These are phyloP conservation scores for Argynnis bischoffii DNA, from an alignment of 2,888 invertebrate genomes.

Conservation along the genomic window DNA sequence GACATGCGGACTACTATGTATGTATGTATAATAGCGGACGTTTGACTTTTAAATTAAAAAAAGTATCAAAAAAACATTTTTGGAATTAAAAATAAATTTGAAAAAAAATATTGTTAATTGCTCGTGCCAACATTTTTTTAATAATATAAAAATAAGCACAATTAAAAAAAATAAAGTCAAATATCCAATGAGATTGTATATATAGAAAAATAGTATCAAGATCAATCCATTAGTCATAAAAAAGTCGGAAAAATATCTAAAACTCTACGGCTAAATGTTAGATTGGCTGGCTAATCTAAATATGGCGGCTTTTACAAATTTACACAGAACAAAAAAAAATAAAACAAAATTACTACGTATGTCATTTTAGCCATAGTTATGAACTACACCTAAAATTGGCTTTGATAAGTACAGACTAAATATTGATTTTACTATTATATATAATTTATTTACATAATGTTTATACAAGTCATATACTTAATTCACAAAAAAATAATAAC, in stretches of 20 bases:
- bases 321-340: background rate
- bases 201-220: background rate
- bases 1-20: conserved; percentile 19
- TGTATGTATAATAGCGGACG: conserved; percentile 11
- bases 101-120: background rate
- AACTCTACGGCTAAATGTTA: background rate
- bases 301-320: background rate
- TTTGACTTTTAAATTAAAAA: background rate
- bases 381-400: too few species aligned
- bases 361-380: too few species aligned
- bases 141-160: background rate
- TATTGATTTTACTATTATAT: too few species aligned
- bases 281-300: background rate
- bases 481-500: too few species aligned
- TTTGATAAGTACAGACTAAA: too few species aligned
- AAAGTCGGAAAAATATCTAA: background rate
- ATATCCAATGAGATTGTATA: background rate
- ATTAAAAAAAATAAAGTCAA: conserved; percentile 3
- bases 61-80: conserved; percentile 1
- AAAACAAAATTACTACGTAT: too few species aligned
- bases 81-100: background rate
- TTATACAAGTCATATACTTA: too few species aligned
- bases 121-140: too few species aligned
- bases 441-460: too few species aligned
- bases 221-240: background rate